Evolutionary conservation across 64 coral and sea anemone genomes (phyloP).

Genomic region (Pocillopora verrucosa): DNA sequence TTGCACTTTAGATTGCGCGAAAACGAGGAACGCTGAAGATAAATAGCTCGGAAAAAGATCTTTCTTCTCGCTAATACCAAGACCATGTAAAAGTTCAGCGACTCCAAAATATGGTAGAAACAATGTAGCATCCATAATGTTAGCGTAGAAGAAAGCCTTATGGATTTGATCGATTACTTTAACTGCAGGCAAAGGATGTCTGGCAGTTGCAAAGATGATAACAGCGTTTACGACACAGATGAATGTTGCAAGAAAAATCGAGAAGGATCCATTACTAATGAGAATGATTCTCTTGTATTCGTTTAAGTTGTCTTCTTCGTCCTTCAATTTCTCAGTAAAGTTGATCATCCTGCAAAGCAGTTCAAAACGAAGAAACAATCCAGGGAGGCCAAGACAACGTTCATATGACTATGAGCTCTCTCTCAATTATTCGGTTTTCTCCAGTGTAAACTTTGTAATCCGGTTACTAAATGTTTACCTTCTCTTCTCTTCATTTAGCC

Average conservation of each 20-base stretch:
- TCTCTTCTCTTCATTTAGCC: not conserved
- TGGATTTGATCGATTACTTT: not conserved
- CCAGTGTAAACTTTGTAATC: too few species aligned
- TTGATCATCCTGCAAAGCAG: not conserved
- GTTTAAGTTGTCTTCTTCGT: not conserved
- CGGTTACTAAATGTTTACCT: too few species aligned
- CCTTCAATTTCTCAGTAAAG: not conserved
- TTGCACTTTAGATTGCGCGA: not conserved
- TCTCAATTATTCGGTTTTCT: too few species aligned
- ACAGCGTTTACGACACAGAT: not conserved
- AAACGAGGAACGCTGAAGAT: not conserved
- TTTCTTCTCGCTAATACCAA: not conserved
- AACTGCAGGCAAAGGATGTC: not conserved
- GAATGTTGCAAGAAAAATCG: not conserved
- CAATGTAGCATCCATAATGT: not conserved
- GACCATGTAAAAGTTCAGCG: not conserved
- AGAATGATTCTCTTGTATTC: not conserved
- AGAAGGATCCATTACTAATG: not conserved
- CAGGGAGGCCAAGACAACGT: too few species aligned
- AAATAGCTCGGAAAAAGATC: not conserved
- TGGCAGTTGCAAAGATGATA: not conserved
- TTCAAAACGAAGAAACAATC: not conserved
- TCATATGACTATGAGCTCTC: too few species aligned
- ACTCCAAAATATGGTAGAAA: slow-evolving; percentile 16
- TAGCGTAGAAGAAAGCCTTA: not conserved